These are phyloP conservation scores for Homarus americanus DNA, from an alignment of 1,140 invertebrate species.

Conservation along the genomic window DNA sequence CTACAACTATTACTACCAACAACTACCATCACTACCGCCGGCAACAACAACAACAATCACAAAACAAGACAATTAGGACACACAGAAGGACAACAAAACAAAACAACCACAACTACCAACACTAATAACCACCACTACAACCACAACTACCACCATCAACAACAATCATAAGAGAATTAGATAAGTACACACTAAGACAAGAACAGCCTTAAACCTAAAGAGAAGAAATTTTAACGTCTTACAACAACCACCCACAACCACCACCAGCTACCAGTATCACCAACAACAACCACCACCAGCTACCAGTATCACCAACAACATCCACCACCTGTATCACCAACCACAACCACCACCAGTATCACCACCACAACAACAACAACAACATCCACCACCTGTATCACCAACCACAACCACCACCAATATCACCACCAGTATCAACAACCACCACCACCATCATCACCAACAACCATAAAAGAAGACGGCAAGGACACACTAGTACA, in stretches of 20 bases:
- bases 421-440: background rate
- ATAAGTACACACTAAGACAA: background rate
- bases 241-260: background rate
- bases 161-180: background rate
- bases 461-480: background rate
- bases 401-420: background rate
- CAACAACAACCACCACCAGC: background rate
- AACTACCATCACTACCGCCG: background rate
- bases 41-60: background rate
- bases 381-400: background rate
- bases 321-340: background rate
- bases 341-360: background rate
- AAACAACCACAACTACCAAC: background rate
- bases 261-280: background rate
- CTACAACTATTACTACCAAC: background rate
- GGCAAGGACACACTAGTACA: background rate
- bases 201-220: background rate
- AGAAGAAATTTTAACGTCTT: no score
- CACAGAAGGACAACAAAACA: no score
- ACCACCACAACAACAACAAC: background rate
- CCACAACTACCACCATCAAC: slow-evolving; percentile 15
- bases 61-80: background rate
- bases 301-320: background rate
- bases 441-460: slow-evolving; percentile 25
- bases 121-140: background rate